Evolutionary conservation across 1,140 invertebrate species (phyloP), one percentile per base, ranked within the genome.

Genomic region (Potamilus streckersoni): DNA sequence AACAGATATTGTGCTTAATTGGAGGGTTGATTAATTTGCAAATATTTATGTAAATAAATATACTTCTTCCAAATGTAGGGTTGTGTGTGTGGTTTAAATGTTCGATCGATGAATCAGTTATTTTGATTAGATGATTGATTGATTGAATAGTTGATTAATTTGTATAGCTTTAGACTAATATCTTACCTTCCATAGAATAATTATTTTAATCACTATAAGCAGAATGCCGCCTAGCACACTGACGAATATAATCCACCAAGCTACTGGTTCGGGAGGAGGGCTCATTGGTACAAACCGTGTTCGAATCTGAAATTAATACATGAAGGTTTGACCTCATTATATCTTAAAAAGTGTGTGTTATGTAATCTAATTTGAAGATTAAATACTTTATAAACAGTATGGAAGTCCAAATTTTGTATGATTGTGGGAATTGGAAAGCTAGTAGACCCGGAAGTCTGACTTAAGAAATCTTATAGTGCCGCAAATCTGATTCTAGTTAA

Each of bases 171-270:
- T 6, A 6, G 5, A 17, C 6, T 31, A 55, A 38, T n/a, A 20
- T 15, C 23, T 27, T 64, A 75, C 73, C 73, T 75, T 75, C 60
- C 61, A 75, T 2, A 75, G 67, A 27, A 75, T 69, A 23, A 69
- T 2, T 15, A 75, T 38, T 14, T 70, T 16, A 0, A 75, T 20
- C 1, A 64, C n/a, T 2, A 75, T 75, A 12, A 75, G 60, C 11
- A 75, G 59, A 23, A 75, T 2, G 14, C 73, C 73, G 2, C 16
- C 67, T 27, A 75, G n/a, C 12, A 75, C 59, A 57, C 73, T 75
- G 58, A 75, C 20, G 12, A 75, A 16, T 20, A 69, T 62, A 19
- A 75, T 69, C 73, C 73, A 75, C 73, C 73, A 75, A 31, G 66
- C 59, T 23, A 75, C 19, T 63, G 31, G 55, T 31, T 75, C 2